Evolutionary conservation across 1,140 invertebrate genomes (phyloP).

Genomic region (Sarcophaga bullata): DNA sequence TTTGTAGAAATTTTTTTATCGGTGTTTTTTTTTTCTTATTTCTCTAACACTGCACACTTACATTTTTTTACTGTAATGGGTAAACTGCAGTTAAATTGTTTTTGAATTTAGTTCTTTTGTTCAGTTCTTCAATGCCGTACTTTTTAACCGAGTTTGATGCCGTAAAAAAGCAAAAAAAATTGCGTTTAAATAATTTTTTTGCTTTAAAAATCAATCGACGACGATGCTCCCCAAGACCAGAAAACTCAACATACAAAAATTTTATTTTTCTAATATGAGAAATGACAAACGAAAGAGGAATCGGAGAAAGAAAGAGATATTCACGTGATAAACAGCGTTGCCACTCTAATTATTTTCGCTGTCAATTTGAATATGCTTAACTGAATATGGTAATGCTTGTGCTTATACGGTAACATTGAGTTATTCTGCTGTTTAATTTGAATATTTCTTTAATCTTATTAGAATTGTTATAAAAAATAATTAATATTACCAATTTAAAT

Average conservation of each 20-base stretch:
- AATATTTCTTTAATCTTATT: no score
- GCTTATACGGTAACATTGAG: no score
- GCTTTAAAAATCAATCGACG: conserved; percentile 46
- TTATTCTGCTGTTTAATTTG: no score
- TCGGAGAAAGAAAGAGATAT: conserved; percentile 34
- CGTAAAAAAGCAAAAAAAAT: conserved; percentile 43
- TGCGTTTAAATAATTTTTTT: conserved; percentile 45
- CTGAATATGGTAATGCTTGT: no score
- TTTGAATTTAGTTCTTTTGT: conserved; percentile 26
- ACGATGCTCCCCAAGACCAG: conserved; percentile 40
- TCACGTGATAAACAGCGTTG: conserved; percentile 44
- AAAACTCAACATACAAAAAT: conserved; percentile 45
- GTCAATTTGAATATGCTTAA: no score
- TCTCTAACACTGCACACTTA: conserved; percentile 44
- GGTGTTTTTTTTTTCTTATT: conserved; percentile 26
- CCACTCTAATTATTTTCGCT: no score
- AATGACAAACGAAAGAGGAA: conserved; percentile 42
- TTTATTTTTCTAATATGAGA: conserved; percentile 34
- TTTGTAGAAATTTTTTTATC: conserved; percentile 1
- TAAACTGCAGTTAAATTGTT: conserved; percentile 34
- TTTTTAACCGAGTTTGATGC: conserved; percentile 39
- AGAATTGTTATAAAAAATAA: no score
- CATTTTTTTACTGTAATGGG: conserved; percentile 38
- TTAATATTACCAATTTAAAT: no score
- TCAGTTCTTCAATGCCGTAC: not conserved